These are phyloP conservation scores for Drosophila elegans DNA, from an alignment of 1,140 invertebrate genomes.

Conservation along the genomic window DNA sequence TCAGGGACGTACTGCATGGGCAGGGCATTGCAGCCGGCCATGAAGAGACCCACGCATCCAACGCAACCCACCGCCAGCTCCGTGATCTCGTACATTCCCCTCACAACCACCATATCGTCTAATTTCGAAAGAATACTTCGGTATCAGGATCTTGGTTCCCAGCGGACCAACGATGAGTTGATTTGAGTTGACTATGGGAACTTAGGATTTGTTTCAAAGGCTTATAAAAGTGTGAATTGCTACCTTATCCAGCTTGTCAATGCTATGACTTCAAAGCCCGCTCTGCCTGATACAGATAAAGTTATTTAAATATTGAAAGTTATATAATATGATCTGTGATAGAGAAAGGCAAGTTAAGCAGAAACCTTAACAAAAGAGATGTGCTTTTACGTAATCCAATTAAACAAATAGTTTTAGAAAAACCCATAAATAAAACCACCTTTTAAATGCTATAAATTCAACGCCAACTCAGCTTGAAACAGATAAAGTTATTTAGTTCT, in stretches of 20 bases:
- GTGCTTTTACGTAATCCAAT: too few species aligned
- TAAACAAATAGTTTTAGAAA: too few species aligned
- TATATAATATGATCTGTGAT: too few species aligned
- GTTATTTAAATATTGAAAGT: too few species aligned
- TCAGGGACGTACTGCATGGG: slow-evolving; percentile 9
- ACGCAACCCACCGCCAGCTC: slow-evolving; percentile 13
- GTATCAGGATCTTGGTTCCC: neutral
- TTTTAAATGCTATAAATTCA: too few species aligned
- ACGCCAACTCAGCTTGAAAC: too few species aligned
- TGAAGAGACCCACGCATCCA: slow-evolving; percentile 9
- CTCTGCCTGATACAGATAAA: neutral
- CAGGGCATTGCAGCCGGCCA: slow-evolving; percentile 12
- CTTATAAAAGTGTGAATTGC: too few species aligned
- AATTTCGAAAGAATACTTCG: neutral
- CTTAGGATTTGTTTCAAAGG: neutral
- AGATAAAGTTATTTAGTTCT: too few species aligned
- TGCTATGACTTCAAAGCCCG: neutral
- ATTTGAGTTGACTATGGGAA: neutral
- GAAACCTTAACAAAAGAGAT: too few species aligned
- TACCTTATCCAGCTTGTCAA: neutral
- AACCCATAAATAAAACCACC: too few species aligned
- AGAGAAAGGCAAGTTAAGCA: too few species aligned
- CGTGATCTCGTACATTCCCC: slow-evolving; percentile 12
- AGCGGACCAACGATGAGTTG: neutral
- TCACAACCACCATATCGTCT: slow-evolving; percentile 18